Evolutionary conservation across 2,888 invertebrate genomes (phyloP).

Genomic region (Sicus ferrugineus): DNA sequence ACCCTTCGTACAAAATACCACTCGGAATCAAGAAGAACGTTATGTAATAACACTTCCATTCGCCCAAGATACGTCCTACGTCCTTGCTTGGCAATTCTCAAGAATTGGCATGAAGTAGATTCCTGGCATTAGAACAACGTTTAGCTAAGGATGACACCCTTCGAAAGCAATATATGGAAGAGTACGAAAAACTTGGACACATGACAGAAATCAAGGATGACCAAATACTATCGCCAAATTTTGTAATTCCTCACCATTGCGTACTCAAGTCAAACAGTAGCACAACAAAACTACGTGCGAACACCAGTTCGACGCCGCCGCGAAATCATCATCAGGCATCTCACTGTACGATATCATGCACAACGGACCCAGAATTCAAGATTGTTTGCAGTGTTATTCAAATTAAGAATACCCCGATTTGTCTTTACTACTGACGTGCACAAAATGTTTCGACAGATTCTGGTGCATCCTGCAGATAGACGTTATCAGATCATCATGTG

Average conservation of each 20-base stretch:
- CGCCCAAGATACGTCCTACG: not conserved
- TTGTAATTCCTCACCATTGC: constrained; percentile 8
- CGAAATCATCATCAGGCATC: constrained; percentile 34
- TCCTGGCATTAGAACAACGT: constrained; percentile 40
- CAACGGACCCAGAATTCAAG: constrained; percentile 44
- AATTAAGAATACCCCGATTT: constrained; percentile 27
- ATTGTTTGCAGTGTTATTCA: constrained; percentile 34
- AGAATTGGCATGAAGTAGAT: constrained; percentile 32
- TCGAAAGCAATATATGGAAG: not conserved
- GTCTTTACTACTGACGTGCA: constrained; percentile 29
- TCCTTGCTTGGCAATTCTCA: not conserved
- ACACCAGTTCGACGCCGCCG: constrained; percentile 31
- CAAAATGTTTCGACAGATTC: constrained; percentile 48
- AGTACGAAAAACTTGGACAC: not conserved
- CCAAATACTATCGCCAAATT: constrained; percentile 1
- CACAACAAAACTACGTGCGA: constrained; percentile 30
- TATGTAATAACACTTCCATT: constrained; percentile 35
- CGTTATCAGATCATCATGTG: constrained; percentile 43
- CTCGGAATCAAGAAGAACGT: constrained; percentile 32
- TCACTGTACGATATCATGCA: constrained; percentile 45
- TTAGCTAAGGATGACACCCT: constrained; percentile 24
- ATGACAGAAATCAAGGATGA: constrained; percentile 18
- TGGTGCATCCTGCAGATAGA: constrained; percentile 36
- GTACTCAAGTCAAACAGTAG: not conserved
- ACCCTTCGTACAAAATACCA: constrained; percentile 38